Percentiles rank a stretch among this genome's conserved stretches.
phyloP scores from a whole-genome alignment of 1,140 invertebrate species.

The Batillaria attramentaria region DNA sequence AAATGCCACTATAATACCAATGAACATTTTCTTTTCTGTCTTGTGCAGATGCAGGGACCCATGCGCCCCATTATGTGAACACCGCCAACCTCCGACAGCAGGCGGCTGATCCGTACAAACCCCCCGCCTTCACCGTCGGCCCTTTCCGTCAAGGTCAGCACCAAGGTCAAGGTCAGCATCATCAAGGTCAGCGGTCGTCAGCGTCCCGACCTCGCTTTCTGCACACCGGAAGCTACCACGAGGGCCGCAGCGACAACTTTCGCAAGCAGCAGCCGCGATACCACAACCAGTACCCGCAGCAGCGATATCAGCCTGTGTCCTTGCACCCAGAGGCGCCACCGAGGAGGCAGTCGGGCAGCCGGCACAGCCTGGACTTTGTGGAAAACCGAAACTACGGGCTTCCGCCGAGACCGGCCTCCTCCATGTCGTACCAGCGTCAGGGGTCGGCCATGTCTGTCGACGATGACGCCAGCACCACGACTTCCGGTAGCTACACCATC shows the following conservation, averaged over 20 bases:
- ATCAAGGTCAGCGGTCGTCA: neutral
- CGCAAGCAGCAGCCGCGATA: slow-evolving; percentile 1
- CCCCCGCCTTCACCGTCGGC: neutral
- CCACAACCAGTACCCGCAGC: neutral
- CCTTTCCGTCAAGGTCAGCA: slow-evolving; percentile 9
- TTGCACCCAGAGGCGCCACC: slow-evolving; percentile 13
- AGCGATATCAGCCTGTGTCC: slow-evolving; percentile 7
- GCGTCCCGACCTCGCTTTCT: slow-evolving; percentile 8
- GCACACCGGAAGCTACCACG: slow-evolving; percentile 27
- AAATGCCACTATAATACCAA: too few species aligned
- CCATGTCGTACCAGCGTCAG: slow-evolving; percentile 25
- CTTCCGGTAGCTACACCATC: slow-evolving; percentile 59
- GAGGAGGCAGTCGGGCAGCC: neutral
- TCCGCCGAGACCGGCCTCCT: slow-evolving; percentile 11
- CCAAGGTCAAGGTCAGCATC: neutral
- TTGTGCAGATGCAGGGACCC: neutral
- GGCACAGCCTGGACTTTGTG: slow-evolving; percentile 6
- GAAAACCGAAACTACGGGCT: neutral
- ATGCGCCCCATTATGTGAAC: neutral
- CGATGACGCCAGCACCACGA: slow-evolving; percentile 57
- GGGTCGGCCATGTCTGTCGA: slow-evolving; percentile 32
- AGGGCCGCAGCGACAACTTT: slow-evolving; percentile 14
- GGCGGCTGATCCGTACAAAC: slow-evolving; percentile 8
- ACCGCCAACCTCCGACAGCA: neutral
- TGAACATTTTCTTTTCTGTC: too few species aligned